A percentile compares a stretch with the other conserved stretches of the same genome.
phyloP scores from a whole-genome alignment of 2,888 invertebrate species.

The Anaspis maculata region DNA sequence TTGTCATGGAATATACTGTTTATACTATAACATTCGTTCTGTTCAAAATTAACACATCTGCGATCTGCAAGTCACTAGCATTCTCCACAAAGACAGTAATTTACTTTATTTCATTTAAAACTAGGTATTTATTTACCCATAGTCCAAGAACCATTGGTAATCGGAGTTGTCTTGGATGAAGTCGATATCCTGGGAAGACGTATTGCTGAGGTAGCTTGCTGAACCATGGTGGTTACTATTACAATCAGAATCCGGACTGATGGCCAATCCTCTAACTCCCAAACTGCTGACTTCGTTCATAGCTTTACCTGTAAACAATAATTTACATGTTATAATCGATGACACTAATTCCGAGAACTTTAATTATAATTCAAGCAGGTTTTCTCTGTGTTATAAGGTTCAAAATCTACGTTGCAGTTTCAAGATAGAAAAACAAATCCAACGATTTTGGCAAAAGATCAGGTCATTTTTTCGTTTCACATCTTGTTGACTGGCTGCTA shows the following conservation, averaged over 20 bases:
- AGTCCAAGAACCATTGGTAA: conserved; percentile 86
- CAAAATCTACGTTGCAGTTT: too few species aligned
- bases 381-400: too few species aligned
- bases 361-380: too few species aligned
- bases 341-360: too few species aligned
- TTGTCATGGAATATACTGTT: too few species aligned
- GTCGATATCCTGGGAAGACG: conserved; percentile 53
- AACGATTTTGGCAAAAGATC: too few species aligned
- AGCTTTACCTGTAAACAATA: conserved; percentile 37
- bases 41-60: too few species aligned
- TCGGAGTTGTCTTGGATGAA: conserved; percentile 82
- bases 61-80: too few species aligned
- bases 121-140: conserved; percentile 56
- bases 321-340: conserved; percentile 6
- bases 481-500: too few species aligned
- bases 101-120: not conserved
- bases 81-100: not conserved
- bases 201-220: conserved; percentile 42
- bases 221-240: conserved; percentile 45
- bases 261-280: conserved; percentile 31
- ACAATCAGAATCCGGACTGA: conserved; percentile 50
- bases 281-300: conserved; percentile 38
- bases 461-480: too few species aligned
- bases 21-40: too few species aligned
- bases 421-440: too few species aligned